phyloP scores from a whole-genome alignment of 1,140 invertebrate genomes.

The Drosophila serrata region DNA sequence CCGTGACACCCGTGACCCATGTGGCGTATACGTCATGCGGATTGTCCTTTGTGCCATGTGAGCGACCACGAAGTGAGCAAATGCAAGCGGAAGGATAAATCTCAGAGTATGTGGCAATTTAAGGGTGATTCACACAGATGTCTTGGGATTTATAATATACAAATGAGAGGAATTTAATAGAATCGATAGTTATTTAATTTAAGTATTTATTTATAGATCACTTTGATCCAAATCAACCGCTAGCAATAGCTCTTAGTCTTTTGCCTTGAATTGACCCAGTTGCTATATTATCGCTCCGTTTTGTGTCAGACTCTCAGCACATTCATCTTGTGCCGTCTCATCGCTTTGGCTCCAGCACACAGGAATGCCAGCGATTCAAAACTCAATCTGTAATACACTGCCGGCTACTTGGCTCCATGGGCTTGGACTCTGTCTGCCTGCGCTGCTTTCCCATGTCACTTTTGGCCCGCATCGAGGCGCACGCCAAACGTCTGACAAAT shows the following conservation, averaged over 20 bases:
- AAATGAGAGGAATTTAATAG: neutral
- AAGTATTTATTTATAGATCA: neutral
- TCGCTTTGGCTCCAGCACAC: conserved; percentile 28
- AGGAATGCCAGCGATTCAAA: conserved; percentile 54
- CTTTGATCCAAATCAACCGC: neutral
- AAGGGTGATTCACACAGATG: neutral
- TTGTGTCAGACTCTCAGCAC: conserved; percentile 17
- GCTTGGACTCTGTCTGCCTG: neutral
- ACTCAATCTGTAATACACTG: conserved; percentile 50
- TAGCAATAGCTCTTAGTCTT: neutral
- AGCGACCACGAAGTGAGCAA: conserved; percentile 25
- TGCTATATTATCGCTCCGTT: conserved; percentile 16
- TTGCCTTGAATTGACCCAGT: neutral
- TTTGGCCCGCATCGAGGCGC: conserved; percentile 1
- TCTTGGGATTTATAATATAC: neutral
- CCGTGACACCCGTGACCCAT: conserved; percentile 48
- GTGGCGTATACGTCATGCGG: conserved; percentile 67
- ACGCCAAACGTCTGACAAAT: conserved; percentile 57
- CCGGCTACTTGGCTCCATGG: conserved; percentile 28
- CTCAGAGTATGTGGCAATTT: neutral
- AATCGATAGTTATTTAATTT: no score
- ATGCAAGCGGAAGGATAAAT: conserved; percentile 23
- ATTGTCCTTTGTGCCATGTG: conserved; percentile 46
- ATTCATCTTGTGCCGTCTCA: conserved; percentile 36
- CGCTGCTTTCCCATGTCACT: conserved; percentile 8